Conservation (phyloP, 2,888 invertebrate genomes). For the Orthonevra nobilis region DNA sequence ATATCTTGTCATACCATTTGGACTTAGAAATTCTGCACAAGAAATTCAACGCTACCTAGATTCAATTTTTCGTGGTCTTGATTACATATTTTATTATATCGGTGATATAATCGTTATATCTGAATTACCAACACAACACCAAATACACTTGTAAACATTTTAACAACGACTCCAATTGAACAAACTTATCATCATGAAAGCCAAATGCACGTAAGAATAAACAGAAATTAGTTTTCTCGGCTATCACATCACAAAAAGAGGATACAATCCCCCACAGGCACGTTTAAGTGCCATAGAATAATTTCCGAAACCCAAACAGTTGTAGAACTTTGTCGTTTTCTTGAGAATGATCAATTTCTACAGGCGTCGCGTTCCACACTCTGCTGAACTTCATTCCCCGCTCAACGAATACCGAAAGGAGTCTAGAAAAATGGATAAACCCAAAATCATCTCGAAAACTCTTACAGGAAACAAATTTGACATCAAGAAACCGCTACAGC, state of each 20-base stretch:
- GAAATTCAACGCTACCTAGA: neutral
- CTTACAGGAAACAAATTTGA: too few relatives aligned
- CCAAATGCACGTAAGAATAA: neutral
- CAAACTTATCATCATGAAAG: neutral
- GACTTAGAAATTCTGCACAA: neutral
- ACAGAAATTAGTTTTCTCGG: neutral
- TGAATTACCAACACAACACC: neutral
- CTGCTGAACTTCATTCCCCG: neutral
- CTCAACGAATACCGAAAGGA: neutral
- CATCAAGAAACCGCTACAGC: too few relatives aligned
- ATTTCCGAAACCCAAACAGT: neutral
- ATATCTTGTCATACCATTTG: neutral
- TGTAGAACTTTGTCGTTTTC: neutral
- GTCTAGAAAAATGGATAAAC: neutral
- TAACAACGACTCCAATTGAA: neutral
- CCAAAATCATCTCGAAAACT: neutral
- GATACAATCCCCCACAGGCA: neutral
- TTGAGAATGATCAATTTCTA: constrained; percentile 1
- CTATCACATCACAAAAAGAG: neutral
- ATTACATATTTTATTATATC: neutral
- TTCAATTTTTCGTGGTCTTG: neutral
- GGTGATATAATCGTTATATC: neutral
- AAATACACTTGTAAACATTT: neutral
- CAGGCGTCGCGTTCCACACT: neutral
- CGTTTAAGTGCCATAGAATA: neutral